Percentiles rank a stretch among this genome's conserved stretches.
Conservation (phyloP, 2,797 vertebrate genomes). For the Spinus olivaceus region DNA sequence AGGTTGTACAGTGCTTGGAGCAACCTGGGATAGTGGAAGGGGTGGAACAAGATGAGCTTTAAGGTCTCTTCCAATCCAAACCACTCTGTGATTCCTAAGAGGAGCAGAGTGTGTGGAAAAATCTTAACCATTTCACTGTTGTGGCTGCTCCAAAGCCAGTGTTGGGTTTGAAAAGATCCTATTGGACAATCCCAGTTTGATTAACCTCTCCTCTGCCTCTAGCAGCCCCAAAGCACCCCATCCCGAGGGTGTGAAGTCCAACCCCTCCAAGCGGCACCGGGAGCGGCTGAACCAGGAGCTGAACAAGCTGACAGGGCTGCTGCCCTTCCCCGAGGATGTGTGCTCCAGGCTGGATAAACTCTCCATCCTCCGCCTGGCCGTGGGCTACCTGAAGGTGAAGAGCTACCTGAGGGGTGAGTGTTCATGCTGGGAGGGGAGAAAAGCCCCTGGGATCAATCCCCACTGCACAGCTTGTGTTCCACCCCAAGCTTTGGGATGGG, state of each 20-base stretch:
- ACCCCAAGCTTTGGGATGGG: background rate
- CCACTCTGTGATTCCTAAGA: background rate
- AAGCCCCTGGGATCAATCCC: background rate
- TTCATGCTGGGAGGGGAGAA: fast-evolving
- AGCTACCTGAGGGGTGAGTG: constrained; percentile 83
- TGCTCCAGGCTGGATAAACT: constrained; percentile 81
- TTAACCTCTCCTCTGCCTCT: background rate
- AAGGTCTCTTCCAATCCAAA: background rate
- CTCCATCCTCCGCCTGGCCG: constrained; percentile 81
- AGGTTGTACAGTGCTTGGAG: background rate
- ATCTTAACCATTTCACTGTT: background rate
- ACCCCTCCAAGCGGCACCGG: constrained; percentile 84
- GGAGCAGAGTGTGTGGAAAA: background rate
- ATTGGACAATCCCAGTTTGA: background rate
- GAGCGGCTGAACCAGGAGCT: constrained; percentile 84
- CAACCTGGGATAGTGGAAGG: background rate
- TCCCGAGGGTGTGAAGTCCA: constrained; percentile 78
- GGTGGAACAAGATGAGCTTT: fast-evolving
- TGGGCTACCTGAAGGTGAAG: constrained; percentile 86
- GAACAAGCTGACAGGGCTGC: constrained; percentile 79
- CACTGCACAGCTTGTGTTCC: fast-evolving
- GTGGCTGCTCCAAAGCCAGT: background rate
- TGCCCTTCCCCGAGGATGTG: constrained; percentile 83
- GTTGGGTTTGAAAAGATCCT: background rate
- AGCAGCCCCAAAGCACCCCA: constrained; percentile 42